A percentile compares a stretch with the other conserved stretches of the same genome.
These are phyloP conservation scores for Chiroxiphia lanceolata DNA, from an alignment of 2,797 vertebrate genomes.

Conservation along the genomic window DNA sequence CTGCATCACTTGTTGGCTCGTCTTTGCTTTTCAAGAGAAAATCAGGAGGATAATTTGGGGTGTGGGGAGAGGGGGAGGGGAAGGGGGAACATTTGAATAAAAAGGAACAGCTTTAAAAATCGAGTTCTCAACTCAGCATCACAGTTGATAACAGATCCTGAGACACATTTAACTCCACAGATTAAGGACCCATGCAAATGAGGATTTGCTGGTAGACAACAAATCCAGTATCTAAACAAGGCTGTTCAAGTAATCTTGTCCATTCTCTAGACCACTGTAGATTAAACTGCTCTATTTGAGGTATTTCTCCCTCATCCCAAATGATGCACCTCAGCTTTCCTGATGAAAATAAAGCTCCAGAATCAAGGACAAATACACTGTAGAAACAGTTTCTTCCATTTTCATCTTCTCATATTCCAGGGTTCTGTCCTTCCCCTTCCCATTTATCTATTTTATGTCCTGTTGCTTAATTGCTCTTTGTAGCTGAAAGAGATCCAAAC, in stretches of 20 bases:
- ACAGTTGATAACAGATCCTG: background rate
- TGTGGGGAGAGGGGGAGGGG: background rate
- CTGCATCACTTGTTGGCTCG: constrained; percentile 7
- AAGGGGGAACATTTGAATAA: background rate
- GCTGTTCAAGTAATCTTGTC: constrained; percentile 37
- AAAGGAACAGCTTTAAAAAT: constrained; percentile 19
- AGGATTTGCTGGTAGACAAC: constrained; percentile 63
- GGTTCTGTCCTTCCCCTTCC: constrained; percentile 4
- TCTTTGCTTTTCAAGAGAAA: constrained; percentile 4
- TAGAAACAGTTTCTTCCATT: background rate
- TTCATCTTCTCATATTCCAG: background rate
- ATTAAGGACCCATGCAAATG: constrained; percentile 69
- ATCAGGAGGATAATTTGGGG: background rate
- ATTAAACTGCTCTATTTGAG: background rate
- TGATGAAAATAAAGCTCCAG: background rate
- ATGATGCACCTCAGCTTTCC: background rate
- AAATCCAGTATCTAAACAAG: constrained; percentile 61
- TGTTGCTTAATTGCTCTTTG: constrained; percentile 50
- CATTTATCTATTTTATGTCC: constrained; percentile 45
- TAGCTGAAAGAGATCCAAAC: background rate
- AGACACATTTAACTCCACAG: constrained; percentile 56
- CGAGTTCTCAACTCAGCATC: background rate
- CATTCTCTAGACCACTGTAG: background rate
- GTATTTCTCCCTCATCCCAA: background rate
- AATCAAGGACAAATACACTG: background rate